Evolutionary conservation across 2,888 invertebrate genomes (phyloP), one percentile per base, ranked within the genome.

Genomic region (Lordiphosa fenestrarum): DNA sequence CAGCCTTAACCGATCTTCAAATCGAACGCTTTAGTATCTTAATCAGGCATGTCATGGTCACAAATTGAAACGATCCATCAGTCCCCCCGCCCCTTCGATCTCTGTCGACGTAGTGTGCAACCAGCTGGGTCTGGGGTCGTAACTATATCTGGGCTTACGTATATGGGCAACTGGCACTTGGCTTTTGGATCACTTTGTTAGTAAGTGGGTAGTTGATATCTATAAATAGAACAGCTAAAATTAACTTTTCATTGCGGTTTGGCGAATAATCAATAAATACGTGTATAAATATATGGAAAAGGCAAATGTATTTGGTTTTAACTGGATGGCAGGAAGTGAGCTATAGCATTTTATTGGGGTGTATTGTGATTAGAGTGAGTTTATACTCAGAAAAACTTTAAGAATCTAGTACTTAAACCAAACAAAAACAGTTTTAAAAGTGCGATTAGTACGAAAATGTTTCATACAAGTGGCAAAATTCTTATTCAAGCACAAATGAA

Each of bases 21-120:
- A 71, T 76, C 64, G 74, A 77, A 68, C 64, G 74, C 66, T 84
- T 81, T 77, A 86, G 83, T 76, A 84, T 71, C 77, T 84, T 85
- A 83, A 85, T 86, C 84, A 73, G 55, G 75, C 73, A 69, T 82
- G 86, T 74, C 86, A 69, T 55, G 70, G 66, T 54, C 66, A 63
- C 71, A 80, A 84, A 80, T 84, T 82, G 75, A 80, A 73, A 71
- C 85, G 77, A 84, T 84, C 85, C 77, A 85, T 84, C 86, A 84
- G 78, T 13, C 37, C 5, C 40, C n/a, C 49, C 13, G 35, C 25
- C 13, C 39, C 21, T 21, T 23, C 25, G 15, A 2, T 15, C 41
- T 5, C 19, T 6, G 12, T 41, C 12, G 19, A 15, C 39, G 41
- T 47, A 54, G 57, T 60, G 55, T 52, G 74, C 71, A 76, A 81